These are phyloP conservation scores for Liparis tanakae DNA, from an alignment of 2,797 vertebrate species.

Conservation along the genomic window DNA sequence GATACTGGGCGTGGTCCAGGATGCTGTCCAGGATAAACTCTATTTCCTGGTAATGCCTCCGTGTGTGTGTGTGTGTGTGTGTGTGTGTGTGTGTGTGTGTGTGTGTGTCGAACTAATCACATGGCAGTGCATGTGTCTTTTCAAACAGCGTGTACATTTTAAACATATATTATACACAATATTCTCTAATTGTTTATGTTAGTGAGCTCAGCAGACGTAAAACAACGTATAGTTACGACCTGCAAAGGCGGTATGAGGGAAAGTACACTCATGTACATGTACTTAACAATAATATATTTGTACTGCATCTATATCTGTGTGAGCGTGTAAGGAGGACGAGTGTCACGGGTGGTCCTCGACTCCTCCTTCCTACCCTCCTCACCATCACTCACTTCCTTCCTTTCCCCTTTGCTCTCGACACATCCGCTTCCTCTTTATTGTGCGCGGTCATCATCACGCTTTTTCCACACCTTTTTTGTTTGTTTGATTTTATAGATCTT, in stretches of 20 bases:
- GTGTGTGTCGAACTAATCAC: conserved; percentile 2
- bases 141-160: neutral
- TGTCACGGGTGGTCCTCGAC: conserved; percentile 31
- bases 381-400: conserved; percentile 22
- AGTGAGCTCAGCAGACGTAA: neutral
- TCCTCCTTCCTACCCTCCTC: conserved; percentile 12
- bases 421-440: neutral
- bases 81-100: neutral
- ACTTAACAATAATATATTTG: conserved; percentile 3
- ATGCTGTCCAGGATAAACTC: conserved; percentile 15
- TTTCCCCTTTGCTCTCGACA: conserved; percentile 14
- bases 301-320: conserved; percentile 14
- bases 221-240: neutral
- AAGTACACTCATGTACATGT: neutral
- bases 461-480: neutral
- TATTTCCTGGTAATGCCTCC: conserved; percentile 20
- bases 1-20: conserved; percentile 17
- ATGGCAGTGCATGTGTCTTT: neutral
- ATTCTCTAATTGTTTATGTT: no score
- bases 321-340: conserved; percentile 31
- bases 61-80: neutral
- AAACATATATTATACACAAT: no score
- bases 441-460: neutral
- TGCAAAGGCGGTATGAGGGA: neutral
- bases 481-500: conserved; percentile 1